These are phyloP conservation scores for Pseudomugil tenellus DNA, from an alignment of 2,797 vertebrate genomes.

Conservation along the genomic window DNA sequence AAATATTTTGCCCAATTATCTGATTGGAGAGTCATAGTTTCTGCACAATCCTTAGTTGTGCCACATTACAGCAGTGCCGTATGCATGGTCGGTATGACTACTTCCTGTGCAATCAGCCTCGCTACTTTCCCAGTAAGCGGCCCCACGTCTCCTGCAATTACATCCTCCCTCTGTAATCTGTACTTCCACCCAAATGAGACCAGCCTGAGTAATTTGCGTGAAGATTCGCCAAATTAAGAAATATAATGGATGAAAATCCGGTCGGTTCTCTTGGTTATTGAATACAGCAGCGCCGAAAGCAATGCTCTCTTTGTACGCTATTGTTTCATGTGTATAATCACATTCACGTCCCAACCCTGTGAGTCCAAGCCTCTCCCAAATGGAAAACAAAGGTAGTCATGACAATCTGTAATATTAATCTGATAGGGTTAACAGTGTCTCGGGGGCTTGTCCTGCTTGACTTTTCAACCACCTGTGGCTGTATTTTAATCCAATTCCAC, in stretches of 20 bases:
- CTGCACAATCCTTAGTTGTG: slow-evolving; percentile 21
- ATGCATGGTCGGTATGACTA: slow-evolving; percentile 71
- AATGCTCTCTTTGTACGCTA: slow-evolving; percentile 59
- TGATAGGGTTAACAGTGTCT: slow-evolving; percentile 78
- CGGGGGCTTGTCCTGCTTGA: slow-evolving; percentile 62
- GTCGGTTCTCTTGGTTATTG: slow-evolving; percentile 75
- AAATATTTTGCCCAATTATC: slow-evolving; percentile 20
- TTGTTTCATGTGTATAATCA: slow-evolving; percentile 77
- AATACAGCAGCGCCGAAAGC: slow-evolving; percentile 78
- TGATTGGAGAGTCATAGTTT: slow-evolving; percentile 18
- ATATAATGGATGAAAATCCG: slow-evolving; percentile 77
- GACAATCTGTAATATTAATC: slow-evolving; percentile 84
- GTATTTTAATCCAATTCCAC: slow-evolving; percentile 77
- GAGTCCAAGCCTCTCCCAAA: slow-evolving; percentile 54
- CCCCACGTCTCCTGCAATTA: slow-evolving; percentile 80
- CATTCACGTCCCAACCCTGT: slow-evolving; percentile 59
- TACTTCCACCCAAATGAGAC: slow-evolving; percentile 75
- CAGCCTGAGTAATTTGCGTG: slow-evolving; percentile 77
- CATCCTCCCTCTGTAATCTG: slow-evolving; percentile 76
- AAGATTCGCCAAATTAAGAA: slow-evolving; percentile 83
- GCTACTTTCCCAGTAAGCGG: slow-evolving; percentile 67
- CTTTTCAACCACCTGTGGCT: slow-evolving; percentile 74
- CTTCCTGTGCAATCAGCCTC: slow-evolving; percentile 81
- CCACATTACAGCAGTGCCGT: slow-evolving; percentile 59
- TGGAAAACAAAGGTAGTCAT: slow-evolving; percentile 74